Evolutionary conservation across 2,888 invertebrate genomes (phyloP).

Genomic region (Mesochorus sp.): DNA sequence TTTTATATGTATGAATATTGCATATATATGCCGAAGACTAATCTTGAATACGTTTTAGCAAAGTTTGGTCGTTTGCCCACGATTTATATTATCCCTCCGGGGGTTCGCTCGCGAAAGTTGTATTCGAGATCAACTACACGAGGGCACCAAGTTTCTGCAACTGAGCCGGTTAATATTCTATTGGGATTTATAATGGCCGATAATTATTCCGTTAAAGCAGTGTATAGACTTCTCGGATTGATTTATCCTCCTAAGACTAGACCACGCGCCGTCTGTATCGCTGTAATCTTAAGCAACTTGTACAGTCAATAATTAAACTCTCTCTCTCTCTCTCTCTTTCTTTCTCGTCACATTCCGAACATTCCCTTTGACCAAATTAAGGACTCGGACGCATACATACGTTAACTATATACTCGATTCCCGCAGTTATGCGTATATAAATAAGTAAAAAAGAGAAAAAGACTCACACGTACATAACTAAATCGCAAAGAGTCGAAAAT

Average conservation of each 20-base stretch:
- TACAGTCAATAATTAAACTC: neutral
- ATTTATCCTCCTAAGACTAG: too few species aligned
- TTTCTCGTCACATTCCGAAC: slow-evolving; percentile 9
- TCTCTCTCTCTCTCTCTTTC: slow-evolving; percentile 4
- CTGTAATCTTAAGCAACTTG: neutral
- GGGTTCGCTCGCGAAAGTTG: too few species aligned
- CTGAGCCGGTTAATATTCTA: neutral
- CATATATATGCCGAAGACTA: too few species aligned
- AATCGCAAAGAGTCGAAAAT: slow-evolving; percentile 45
- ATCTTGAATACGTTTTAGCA: neutral
- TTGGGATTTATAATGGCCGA: neutral
- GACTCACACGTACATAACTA: too few species aligned
- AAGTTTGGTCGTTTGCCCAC: neutral
- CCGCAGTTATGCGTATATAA: neutral
- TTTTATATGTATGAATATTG: neutral
- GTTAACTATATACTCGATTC: neutral
- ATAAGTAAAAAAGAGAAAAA: slow-evolving; percentile 21
- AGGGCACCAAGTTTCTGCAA: neutral
- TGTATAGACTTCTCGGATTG: too few species aligned
- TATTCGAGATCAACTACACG: neutral
- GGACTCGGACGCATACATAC: slow-evolving; percentile 1
- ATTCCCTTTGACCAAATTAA: slow-evolving; percentile 35
- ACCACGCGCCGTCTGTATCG: too few species aligned
- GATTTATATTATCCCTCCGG: too few species aligned
- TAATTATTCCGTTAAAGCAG: neutral